phyloP scores from a whole-genome alignment of 2,797 vertebrate genomes.

The Lerista edwardsae region DNA sequence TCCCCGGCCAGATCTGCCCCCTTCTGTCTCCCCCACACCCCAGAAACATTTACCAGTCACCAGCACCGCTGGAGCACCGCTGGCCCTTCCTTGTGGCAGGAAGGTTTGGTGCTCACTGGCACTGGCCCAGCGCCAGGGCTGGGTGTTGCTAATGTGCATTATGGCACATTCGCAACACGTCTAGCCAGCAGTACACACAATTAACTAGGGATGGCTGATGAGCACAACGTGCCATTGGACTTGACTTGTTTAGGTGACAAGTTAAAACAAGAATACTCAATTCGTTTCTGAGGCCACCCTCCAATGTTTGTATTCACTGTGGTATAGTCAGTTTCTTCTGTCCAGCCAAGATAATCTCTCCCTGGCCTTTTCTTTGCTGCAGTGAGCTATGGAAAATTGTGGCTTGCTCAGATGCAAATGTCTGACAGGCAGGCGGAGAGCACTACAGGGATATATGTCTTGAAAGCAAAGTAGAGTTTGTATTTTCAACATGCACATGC shows the following conservation, averaged over 20 bases:
- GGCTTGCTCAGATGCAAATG: conserved; percentile 34
- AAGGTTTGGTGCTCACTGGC: too few species aligned
- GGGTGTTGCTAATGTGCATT: too few species aligned
- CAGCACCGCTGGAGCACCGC: too few species aligned
- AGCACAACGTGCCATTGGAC: background rate
- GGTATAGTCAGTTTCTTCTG: conserved; percentile 29
- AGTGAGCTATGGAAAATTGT: background rate
- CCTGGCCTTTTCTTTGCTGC: background rate
- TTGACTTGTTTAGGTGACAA: background rate
- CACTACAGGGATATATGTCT: background rate
- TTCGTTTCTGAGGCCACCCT: background rate
- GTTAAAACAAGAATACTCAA: background rate
- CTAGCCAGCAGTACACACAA: too few species aligned
- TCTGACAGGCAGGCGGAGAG: conserved; percentile 41
- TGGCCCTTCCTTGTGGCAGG: too few species aligned
- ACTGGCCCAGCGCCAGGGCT: too few species aligned
- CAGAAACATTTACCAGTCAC: too few species aligned
- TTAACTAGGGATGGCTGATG: background rate
- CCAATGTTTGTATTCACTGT: background rate
- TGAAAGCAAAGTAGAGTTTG: conserved; percentile 2
- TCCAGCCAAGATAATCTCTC: background rate
- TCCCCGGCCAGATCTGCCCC: too few species aligned
- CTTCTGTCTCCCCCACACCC: too few species aligned
- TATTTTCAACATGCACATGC: background rate
- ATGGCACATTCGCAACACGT: too few species aligned